These are phyloP conservation scores for Ibidorhyncha struthersii DNA, from an alignment of 2,113 vertebrate species.

Conservation along the genomic window DNA sequence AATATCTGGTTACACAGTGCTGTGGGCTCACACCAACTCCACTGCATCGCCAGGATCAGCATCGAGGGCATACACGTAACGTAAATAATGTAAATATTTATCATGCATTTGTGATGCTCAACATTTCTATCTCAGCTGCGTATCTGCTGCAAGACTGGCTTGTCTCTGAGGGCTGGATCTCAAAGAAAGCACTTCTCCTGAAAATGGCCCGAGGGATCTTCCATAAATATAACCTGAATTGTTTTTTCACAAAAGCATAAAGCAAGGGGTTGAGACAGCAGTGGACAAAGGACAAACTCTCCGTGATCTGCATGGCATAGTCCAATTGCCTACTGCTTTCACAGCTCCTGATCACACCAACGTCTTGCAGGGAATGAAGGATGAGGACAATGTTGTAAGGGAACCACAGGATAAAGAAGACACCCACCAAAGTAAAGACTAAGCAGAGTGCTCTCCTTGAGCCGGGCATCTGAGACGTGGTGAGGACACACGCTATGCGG, in stretches of 20 bases:
- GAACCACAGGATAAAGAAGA: slow-evolving; percentile 80
- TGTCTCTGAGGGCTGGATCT: not conserved
- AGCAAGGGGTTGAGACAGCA: slow-evolving; percentile 77
- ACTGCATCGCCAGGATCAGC: not conserved
- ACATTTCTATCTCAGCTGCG: slow-evolving; percentile 14
- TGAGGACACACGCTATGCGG: slow-evolving; percentile 37
- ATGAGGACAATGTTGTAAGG: slow-evolving; percentile 77
- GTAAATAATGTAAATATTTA: not conserved
- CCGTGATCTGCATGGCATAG: slow-evolving; percentile 74
- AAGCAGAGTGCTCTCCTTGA: slow-evolving; percentile 53
- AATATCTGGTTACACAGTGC: not conserved
- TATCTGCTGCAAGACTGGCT: slow-evolving; percentile 15
- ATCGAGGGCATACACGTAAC: rapidly evolving
- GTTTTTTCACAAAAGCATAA: slow-evolving; percentile 72
- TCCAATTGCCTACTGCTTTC: slow-evolving; percentile 67
- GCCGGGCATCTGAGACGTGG: not conserved
- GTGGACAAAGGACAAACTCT: slow-evolving; percentile 79
- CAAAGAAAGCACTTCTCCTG: not conserved
- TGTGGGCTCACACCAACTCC: not conserved
- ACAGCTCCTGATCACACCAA: slow-evolving; percentile 67
- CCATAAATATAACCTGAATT: slow-evolving; percentile 45
- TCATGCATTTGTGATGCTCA: not conserved
- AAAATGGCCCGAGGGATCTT: slow-evolving; percentile 33
- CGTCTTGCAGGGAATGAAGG: slow-evolving; percentile 74
- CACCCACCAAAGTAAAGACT: slow-evolving; percentile 51